Evolutionary conservation across 2,888 invertebrate species (phyloP), one percentile per base, ranked within the genome.

Genomic region (Parnassius smintheus): DNA sequence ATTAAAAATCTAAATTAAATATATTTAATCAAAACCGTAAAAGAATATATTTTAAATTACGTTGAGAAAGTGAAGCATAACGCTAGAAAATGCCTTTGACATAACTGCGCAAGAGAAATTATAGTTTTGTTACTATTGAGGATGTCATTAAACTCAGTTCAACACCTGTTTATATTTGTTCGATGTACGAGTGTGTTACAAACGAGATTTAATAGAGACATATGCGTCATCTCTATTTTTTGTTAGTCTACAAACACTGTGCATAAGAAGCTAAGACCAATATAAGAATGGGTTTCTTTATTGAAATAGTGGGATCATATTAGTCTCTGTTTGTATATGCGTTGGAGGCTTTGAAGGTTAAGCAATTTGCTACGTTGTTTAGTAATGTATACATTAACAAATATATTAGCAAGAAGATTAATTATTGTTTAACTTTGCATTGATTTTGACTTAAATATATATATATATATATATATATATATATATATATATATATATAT

Each of bases 141-240:
- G 51, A 55, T 59, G 88, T 86, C 85, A 85, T 85, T 85, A 85
- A 85, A 88, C 83, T 84, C 80, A 75, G 80, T 79, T 81, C 85
- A 85, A 80, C 88, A 87, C 85, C 83, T 88, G 88, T 88, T 88
- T 86, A 85, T 85, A 82, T 83, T 83, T 75, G 78, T 78, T 79
- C 78, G 79, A 77, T 77, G 77, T 81, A 59, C 46, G 48, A 59
- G 51, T 51, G 45, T 73, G 73, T 73, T 76, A 78, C 79, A 80
- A 81, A 81, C 80, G 80, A 83, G 82, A 85, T 86, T 86, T 87
- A 83, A 88, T 87, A 82, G 80, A 88, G 83, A 79, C 78, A 75
- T 86, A 75, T 86, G 75, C 66, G 75, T 53, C 64, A 49, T 56
- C 35, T 64, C 60, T 72, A 67, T 77, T 85, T 86, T 85, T 86